phyloP scores from a whole-genome alignment of 2,113 vertebrate species.

The Erythrolamprus reginae region DNA sequence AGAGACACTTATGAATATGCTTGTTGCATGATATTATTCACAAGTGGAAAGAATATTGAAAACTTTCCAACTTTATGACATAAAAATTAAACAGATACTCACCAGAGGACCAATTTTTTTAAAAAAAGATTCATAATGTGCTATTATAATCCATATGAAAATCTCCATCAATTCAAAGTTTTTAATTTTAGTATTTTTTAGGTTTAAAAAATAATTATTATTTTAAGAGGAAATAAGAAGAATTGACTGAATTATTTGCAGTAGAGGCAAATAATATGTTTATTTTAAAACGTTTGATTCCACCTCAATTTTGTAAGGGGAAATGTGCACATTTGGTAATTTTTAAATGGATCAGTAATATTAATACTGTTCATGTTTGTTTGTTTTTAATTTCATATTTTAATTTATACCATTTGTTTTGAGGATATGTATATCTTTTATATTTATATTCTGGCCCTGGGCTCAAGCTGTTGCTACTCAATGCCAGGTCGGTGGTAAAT shows the following conservation, averaged over 20 bases:
- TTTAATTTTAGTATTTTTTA: neutral
- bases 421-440: neutral
- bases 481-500: no score
- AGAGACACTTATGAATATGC: neutral
- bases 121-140: neutral
- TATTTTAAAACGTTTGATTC: neutral
- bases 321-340: neutral
- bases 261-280: neutral
- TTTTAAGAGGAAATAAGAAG: neutral
- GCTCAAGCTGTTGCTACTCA: no score
- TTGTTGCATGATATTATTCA: neutral
- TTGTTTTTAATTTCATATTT: neutral
- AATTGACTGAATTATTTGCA: neutral
- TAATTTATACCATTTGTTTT: neutral
- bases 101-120: neutral
- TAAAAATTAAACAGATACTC: slow-evolving; percentile 5
- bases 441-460: no score
- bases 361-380: neutral
- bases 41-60: slow-evolving; percentile 15
- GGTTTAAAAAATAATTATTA: neutral
- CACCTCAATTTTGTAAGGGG: neutral
- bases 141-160: neutral
- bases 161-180: neutral
- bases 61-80: slow-evolving; percentile 18
- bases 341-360: neutral